Evolutionary conservation across 2,888 invertebrate species (phyloP).

Genomic region (Trachelus tabidus): DNA sequence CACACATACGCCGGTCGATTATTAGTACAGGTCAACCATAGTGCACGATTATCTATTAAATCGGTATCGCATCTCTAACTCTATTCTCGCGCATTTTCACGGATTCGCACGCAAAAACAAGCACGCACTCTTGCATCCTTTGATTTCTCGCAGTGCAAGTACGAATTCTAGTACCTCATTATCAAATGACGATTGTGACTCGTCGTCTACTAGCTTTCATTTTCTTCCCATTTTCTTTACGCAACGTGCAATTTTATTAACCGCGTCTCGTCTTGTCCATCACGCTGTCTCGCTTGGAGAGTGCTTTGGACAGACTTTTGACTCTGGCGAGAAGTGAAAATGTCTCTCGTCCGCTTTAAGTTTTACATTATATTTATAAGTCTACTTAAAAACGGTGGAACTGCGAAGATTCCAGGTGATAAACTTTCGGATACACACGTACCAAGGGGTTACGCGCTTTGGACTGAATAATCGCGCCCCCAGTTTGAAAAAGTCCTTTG

Average conservation of each 20-base stretch:
- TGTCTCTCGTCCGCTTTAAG: background rate
- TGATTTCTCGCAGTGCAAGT: background rate
- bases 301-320: background rate
- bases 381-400: background rate
- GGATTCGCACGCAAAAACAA: background rate
- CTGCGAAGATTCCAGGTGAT: background rate
- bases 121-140: background rate
- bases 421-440: background rate
- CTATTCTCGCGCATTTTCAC: background rate
- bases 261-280: background rate
- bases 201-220: background rate
- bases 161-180: background rate
- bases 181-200: background rate
- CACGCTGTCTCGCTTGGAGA: background rate
- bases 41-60: background rate
- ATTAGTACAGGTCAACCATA: background rate
- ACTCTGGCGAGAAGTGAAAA: background rate
- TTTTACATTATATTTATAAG: background rate
- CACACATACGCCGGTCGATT: background rate
- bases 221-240: background rate
- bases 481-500: background rate
- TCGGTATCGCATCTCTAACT: background rate
- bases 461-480: background rate
- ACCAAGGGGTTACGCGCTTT: background rate
- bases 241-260: background rate